A percentile compares a stretch with the other conserved stretches of the same genome.
phyloP scores from a whole-genome alignment of 1,140 invertebrate species.

The Drosophila neocordata region DNA sequence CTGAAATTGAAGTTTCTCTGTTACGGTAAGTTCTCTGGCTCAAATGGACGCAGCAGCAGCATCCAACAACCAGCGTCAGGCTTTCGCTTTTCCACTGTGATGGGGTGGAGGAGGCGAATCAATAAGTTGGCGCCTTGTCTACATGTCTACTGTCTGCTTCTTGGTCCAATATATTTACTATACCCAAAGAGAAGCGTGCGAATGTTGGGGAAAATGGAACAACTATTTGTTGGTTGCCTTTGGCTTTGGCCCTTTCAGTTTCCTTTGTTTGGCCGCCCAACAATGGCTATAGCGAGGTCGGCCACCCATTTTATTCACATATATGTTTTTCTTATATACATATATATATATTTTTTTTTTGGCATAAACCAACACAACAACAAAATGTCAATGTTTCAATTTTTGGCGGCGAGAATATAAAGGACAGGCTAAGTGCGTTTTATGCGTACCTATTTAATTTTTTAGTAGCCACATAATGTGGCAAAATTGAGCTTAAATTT shows the following conservation, averaged over 20 bases:
- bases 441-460: slow-evolving; percentile 29
- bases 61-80: slow-evolving; percentile 42
- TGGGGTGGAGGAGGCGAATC: slow-evolving; percentile 55
- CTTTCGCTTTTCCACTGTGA: slow-evolving; percentile 52
- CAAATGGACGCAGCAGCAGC: slow-evolving; percentile 36
- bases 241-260: slow-evolving; percentile 27
- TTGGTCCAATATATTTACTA: slow-evolving; percentile 71
- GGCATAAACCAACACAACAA: slow-evolving; percentile 19
- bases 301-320: slow-evolving; percentile 20
- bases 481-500: slow-evolving; percentile 22
- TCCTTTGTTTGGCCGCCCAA: slow-evolving; percentile 22
- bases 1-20: slow-evolving; percentile 38
- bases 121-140: slow-evolving; percentile 81
- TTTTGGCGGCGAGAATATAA: slow-evolving; percentile 52
- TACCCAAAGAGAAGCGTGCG: slow-evolving; percentile 43
- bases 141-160: slow-evolving; percentile 75
- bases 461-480: slow-evolving; percentile 53
- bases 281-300: slow-evolving; percentile 55
- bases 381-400: slow-evolving; percentile 36
- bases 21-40: slow-evolving; percentile 24
- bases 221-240: slow-evolving; percentile 56
- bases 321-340: slow-evolving; percentile 17
- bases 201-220: slow-evolving; percentile 50
- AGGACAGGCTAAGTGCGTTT: slow-evolving; percentile 29
- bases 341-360: slow-evolving; percentile 8